Conservation (phyloP, 2,888 invertebrate species). For the Phalangium opilio region DNA sequence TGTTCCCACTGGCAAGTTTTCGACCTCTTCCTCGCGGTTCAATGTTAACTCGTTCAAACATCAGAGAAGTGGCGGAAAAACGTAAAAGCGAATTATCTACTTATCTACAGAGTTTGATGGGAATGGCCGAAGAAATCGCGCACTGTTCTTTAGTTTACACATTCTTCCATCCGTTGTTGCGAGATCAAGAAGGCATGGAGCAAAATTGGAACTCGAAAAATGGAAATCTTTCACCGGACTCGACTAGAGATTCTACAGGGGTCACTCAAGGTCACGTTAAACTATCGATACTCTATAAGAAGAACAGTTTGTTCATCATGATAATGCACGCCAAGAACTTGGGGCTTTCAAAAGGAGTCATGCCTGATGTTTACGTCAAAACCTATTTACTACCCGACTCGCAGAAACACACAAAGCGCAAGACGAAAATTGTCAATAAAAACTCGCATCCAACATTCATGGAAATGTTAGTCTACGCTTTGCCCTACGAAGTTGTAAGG, state of each 20-base stretch:
- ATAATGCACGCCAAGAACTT: constrained; percentile 81
- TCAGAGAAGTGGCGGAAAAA: constrained; percentile 83
- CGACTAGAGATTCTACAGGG: constrained; percentile 12
- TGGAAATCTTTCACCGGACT: constrained; percentile 7
- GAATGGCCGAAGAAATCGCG: constrained; percentile 78
- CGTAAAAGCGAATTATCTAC: constrained; percentile 74
- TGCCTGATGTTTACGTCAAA: constrained; percentile 39
- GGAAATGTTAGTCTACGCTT: constrained; percentile 28
- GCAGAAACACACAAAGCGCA: constrained; percentile 80
- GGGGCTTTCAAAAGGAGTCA: constrained; percentile 46
- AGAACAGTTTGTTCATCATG: constrained; percentile 60
- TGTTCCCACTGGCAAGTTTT: constrained; percentile 78
- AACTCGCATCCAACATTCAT: constrained; percentile 94
- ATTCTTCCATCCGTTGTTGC: constrained; percentile 87
- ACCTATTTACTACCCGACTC: constrained; percentile 79
- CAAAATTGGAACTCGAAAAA: background rate
- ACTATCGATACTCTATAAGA: constrained; percentile 56
- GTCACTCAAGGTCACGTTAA: constrained; percentile 52
- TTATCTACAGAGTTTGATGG: constrained; percentile 71
- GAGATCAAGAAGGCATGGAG: constrained; percentile 79
- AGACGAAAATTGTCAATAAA: constrained; percentile 81
- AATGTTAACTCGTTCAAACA: constrained; percentile 65
- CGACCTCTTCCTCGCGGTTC: constrained; percentile 17
- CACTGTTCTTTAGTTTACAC: constrained; percentile 90
- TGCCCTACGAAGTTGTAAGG: constrained; percentile 13